Evolutionary conservation across 2,797 vertebrate species (phyloP), one percentile per base, ranked within the genome.

Genomic region (Argya squamiceps): DNA sequence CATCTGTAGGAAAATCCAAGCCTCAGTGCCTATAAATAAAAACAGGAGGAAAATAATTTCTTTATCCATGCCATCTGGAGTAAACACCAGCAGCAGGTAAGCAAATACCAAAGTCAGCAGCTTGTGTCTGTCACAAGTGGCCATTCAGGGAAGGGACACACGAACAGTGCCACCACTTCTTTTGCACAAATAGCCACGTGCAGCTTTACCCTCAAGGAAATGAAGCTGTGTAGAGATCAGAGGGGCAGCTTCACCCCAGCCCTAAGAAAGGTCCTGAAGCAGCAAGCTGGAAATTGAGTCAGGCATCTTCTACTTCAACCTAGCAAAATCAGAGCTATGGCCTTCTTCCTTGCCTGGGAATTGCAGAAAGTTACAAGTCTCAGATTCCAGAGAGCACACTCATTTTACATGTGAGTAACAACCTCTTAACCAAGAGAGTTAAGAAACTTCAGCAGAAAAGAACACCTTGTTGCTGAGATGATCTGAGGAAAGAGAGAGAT

Each of bases 131-230:
- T 30, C 49, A 15, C 70, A 8, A 15, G 15, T 26, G 50, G 19
- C 43, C 27, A 4, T 23, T 64, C 22, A 7, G 7, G 39, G n/a
- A 44, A 27, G 1, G 23, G 32, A 49, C 60, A 41, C 3, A 5
- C n/a, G 36, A 75, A 44, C 11, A 6, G 36, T 29, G 36, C 53
- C 30, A 55, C 18, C 22, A 47, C 12, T 29, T 10, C 58, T 68
- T 44, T 5, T 1, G 4, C 26, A 46, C 18, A 34, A 71, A 49
- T 3, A 19, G n/a, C 29, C 47, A n/a, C 0, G 2, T 70, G 39
- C 15, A 70, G 30, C 30, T 77, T 68, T 67, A 20, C 30, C 36
- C 36, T 86, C 39, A 36, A 77, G 62, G 52, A 36, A 81, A 1
- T 15, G 15, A 63, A 46, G 11, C 68, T 39, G 5, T 11, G 24